Evolutionary conservation across 2,113 vertebrate species (phyloP).

Genomic region (Macheiramphus alcinus): DNA sequence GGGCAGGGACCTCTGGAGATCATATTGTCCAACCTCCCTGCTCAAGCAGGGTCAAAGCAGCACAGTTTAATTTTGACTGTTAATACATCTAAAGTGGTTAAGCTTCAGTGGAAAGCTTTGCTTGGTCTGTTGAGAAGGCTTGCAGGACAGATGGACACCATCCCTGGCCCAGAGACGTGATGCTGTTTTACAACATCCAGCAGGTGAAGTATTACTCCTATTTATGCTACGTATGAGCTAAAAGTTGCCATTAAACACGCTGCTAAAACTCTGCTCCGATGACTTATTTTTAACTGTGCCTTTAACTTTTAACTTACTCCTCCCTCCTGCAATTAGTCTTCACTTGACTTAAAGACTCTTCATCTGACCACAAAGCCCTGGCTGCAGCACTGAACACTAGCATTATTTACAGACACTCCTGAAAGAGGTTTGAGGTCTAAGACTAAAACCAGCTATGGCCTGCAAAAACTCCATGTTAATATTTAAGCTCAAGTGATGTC

Average conservation of each 20-base stretch:
- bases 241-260: not conserved
- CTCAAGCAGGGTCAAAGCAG: not conserved
- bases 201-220: not conserved
- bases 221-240: not conserved
- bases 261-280: not conserved
- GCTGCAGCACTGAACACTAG: not conserved
- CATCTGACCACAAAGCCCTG: not conserved
- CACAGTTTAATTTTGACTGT: not conserved
- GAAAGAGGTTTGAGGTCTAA: not conserved
- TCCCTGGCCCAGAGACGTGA: not conserved
- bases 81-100: not conserved
- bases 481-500: not conserved
- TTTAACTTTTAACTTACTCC: not conserved
- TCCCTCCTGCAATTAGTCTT: not conserved
- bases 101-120: not conserved
- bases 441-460: not conserved
- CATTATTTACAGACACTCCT: not conserved
- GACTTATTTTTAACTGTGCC: not conserved
- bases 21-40: not conserved
- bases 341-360: not conserved
- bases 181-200: not conserved
- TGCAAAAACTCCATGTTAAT: not conserved
- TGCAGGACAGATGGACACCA: not conserved
- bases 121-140: not conserved
- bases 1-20: not conserved